A percentile compares a stretch with the other conserved stretches of the same genome.
These are phyloP conservation scores for Ciconia maguari DNA, from an alignment of 2,113 vertebrate species.

Conservation along the genomic window DNA sequence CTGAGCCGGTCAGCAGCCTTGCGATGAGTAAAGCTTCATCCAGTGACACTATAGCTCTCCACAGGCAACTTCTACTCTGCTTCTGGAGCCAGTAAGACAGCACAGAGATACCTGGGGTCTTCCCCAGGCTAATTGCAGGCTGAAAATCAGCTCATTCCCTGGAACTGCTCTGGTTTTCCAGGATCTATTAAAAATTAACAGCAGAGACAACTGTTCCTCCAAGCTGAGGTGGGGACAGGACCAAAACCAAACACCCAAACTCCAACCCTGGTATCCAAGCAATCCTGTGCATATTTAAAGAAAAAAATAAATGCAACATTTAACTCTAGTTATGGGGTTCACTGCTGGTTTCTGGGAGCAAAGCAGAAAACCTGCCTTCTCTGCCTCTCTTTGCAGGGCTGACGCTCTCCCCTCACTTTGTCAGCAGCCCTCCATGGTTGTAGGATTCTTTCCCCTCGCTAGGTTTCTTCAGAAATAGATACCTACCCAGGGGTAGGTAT, in stretches of 20 bases:
- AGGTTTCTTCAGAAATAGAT: neutral
- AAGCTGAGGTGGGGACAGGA: neutral
- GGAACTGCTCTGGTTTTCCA: neutral
- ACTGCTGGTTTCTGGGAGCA: neutral
- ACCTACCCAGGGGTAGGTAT: neutral
- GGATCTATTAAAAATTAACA: conserved; percentile 48
- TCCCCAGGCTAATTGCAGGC: neutral
- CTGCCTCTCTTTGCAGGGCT: neutral
- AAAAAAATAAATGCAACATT: neutral
- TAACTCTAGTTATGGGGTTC: neutral
- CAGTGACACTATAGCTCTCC: neutral
- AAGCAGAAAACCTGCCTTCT: neutral
- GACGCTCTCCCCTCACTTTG: neutral
- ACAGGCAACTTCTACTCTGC: neutral
- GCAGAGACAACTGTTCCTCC: neutral
- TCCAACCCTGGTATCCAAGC: neutral
- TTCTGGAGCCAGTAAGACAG: neutral
- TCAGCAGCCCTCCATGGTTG: neutral
- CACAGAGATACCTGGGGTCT: neutral
- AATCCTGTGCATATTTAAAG: neutral
- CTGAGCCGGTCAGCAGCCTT: neutral
- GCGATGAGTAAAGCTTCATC: neutral
- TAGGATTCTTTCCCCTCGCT: neutral
- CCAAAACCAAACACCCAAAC: neutral
- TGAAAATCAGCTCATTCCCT: neutral